Evolutionary conservation across 2,113 vertebrate species (phyloP).

Genomic region (Elgaria multicarinata): DNA sequence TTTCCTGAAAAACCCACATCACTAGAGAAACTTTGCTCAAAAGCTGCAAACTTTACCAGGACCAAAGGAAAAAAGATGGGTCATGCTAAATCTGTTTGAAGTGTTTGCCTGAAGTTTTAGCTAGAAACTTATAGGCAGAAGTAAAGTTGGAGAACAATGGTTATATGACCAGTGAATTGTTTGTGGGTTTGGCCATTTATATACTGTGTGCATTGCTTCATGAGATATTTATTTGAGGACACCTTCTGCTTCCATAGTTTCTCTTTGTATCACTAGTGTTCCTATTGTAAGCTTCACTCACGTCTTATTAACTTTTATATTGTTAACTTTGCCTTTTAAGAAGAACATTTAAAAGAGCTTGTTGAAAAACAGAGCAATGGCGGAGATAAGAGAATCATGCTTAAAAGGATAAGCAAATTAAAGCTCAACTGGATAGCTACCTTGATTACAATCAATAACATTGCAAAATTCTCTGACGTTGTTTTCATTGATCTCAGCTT

Average conservation of each 20-base stretch:
- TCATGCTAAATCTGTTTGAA: background rate
- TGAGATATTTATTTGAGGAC: background rate
- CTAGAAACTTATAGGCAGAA: background rate
- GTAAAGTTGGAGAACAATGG: background rate
- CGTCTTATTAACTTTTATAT: slow-evolving; percentile 21
- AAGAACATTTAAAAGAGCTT: slow-evolving; percentile 47
- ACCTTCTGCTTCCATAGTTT: background rate
- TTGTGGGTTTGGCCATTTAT: background rate
- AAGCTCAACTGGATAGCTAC: slow-evolving; percentile 82
- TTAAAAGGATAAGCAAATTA: slow-evolving; percentile 70
- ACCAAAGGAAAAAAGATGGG: background rate
- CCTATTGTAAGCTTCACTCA: background rate
- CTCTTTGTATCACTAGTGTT: background rate
- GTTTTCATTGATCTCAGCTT: slow-evolving; percentile 99
- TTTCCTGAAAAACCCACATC: no score
- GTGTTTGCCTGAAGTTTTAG: background rate
- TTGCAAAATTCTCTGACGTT: slow-evolving; percentile 99
- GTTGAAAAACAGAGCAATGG: slow-evolving; percentile 27
- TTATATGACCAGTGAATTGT: background rate
- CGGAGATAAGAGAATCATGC: slow-evolving; percentile 13
- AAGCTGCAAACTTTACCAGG: background rate
- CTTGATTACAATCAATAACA: slow-evolving; percentile 99
- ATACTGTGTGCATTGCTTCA: background rate
- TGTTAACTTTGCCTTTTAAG: slow-evolving; percentile 23
- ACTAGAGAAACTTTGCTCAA: no score